Evolutionary conservation across 2,113 vertebrate genomes (phyloP).

Genomic region (Pantherophis guttatus): DNA sequence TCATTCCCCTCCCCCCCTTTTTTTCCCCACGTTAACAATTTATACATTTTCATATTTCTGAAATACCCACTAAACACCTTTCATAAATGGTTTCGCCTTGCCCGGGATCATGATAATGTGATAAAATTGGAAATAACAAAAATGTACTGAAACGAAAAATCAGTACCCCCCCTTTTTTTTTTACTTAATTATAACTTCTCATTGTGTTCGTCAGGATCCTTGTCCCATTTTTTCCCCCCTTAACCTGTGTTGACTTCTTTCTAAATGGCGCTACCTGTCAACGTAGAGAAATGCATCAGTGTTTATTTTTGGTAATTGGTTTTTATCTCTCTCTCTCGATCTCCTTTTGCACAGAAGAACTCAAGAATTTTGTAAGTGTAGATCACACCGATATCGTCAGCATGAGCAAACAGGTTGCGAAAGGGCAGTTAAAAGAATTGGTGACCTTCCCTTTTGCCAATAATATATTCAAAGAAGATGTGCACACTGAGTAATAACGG

Average conservation of each 20-base stretch:
- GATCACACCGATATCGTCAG: neutral
- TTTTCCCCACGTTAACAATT: too few species aligned
- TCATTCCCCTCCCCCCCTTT: too few species aligned
- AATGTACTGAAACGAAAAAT: neutral
- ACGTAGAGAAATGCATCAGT: neutral
- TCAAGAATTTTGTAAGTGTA: neutral
- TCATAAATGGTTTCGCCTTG: neutral
- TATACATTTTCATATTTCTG: neutral
- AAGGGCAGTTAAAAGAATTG: neutral
- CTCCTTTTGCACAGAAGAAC: neutral
- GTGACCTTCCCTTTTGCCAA: neutral
- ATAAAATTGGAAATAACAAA: too few species aligned
- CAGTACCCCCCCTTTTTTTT: neutral
- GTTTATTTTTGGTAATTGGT: neutral
- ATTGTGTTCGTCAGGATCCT: neutral
- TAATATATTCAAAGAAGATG: too few species aligned
- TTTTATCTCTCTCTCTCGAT: neutral
- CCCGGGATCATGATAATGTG: neutral
- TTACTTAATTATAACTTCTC: too few species aligned
- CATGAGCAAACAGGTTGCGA: neutral
- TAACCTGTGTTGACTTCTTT: too few species aligned
- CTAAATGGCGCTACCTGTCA: neutral
- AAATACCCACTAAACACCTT: neutral
- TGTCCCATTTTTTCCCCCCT: too few species aligned
- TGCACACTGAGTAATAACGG: too few species aligned